These are phyloP conservation scores for Xenops minutus DNA, from an alignment of 2,797 vertebrate genomes.

Conservation along the genomic window DNA sequence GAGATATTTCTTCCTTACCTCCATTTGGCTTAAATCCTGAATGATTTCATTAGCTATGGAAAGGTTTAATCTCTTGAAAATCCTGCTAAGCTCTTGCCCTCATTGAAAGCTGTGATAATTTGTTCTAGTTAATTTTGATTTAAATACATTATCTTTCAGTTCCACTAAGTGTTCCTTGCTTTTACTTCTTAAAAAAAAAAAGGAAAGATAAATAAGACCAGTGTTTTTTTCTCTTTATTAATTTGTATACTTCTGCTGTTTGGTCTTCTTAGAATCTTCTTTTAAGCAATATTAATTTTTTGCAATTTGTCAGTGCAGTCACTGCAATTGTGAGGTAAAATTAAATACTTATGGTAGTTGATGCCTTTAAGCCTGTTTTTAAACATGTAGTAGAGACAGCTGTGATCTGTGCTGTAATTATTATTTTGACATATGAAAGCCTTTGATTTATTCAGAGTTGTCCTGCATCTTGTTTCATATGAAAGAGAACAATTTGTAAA, in stretches of 20 bases:
- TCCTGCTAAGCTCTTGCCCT: constrained; percentile 1
- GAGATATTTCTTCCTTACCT: constrained; percentile 1
- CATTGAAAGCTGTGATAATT: constrained; percentile 17
- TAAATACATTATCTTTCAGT: background rate
- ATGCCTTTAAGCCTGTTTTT: background rate
- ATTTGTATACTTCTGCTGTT: background rate
- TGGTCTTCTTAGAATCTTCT: background rate
- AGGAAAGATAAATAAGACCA: background rate
- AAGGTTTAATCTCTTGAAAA: constrained; percentile 39
- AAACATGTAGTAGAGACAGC: background rate
- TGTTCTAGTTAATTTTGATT: constrained; percentile 23
- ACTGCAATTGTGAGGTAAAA: background rate
- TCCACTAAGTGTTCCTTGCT: background rate
- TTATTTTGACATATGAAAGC: background rate
- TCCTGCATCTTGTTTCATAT: background rate
- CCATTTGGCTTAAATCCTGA: background rate
- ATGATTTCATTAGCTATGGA: constrained; percentile 31
- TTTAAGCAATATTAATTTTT: background rate
- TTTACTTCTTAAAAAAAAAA: background rate
- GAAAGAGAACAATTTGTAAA: background rate
- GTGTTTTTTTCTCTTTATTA: background rate
- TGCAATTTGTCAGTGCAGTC: background rate
- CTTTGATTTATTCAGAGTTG: background rate
- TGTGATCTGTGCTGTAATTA: background rate
- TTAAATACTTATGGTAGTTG: background rate